Conservation (phyloP, 1,140 invertebrate genomes). For the Cyphomyrmex costatus region DNA sequence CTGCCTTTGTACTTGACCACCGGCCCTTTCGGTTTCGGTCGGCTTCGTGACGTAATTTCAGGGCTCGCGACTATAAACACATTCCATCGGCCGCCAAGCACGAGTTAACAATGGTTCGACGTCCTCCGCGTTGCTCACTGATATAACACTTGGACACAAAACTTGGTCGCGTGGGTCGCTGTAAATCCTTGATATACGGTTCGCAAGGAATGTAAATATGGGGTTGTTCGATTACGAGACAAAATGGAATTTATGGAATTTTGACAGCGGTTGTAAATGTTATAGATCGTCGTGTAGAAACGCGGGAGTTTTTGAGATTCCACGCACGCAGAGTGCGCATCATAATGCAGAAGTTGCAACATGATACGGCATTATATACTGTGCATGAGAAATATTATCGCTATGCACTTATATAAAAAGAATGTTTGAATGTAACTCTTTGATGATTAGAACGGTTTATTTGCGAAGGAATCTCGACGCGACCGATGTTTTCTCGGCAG, state of each 20-base stretch:
- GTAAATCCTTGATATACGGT: not conserved
- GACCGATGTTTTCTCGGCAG: slow-evolving; percentile 69
- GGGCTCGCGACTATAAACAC: slow-evolving; percentile 69
- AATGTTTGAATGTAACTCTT: not conserved
- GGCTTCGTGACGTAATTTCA: slow-evolving; percentile 76
- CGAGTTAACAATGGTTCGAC: slow-evolving; percentile 69
- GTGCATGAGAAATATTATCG: not conserved
- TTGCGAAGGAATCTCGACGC: slow-evolving; percentile 14
- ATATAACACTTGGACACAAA: slow-evolving; percentile 43
- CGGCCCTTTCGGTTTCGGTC: slow-evolving; percentile 72
- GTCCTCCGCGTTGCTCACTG: slow-evolving; percentile 29
- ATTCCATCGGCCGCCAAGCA: slow-evolving; percentile 63
- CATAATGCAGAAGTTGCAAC: not conserved
- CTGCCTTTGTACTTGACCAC: slow-evolving; percentile 1
- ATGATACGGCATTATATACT: not conserved
- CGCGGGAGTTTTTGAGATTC: not conserved
- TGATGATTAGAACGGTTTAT: slow-evolving; percentile 14
- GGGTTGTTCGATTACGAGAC: slow-evolving; percentile 11
- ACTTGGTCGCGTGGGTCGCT: slow-evolving; percentile 33
- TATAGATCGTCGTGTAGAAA: not conserved
- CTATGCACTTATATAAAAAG: not conserved
- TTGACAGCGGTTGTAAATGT: not conserved
- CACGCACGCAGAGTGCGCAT: not conserved
- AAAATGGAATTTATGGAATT: slow-evolving; percentile 28
- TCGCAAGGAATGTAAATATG: not conserved